These are phyloP conservation scores for Clytia hemisphaerica DNA, from an alignment of 30 jellyfish, hydroid and myxozoan genomes.

Conservation along the genomic window DNA sequence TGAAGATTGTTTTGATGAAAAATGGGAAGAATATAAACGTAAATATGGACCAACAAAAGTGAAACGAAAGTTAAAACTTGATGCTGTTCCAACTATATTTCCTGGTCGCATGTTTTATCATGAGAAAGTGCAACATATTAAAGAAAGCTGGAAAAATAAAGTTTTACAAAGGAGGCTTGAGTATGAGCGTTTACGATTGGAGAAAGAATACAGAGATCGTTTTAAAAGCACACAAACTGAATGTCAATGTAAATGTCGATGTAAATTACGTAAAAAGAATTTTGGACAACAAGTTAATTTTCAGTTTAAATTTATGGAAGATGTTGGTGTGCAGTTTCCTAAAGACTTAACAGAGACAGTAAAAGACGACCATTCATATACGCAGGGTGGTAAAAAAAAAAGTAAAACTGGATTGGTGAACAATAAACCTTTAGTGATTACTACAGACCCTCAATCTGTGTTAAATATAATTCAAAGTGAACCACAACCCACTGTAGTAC, in stretches of 20 bases:
- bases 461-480: too few relatives aligned
- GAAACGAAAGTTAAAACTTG: conserved; percentile 34
- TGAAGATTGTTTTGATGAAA: conserved; percentile 39
- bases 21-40: conserved; percentile 43
- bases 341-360: conserved; percentile 14
- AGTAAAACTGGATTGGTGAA: too few relatives aligned
- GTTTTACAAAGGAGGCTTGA: conserved; percentile 33
- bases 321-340: conserved; percentile 37
- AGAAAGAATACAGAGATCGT: conserved; percentile 29
- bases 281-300: conserved; percentile 38
- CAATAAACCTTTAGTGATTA: too few relatives aligned
- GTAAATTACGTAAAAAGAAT: conserved; percentile 17
- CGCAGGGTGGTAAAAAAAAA: too few relatives aligned
- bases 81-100: conserved; percentile 37
- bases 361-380: conserved; percentile 37
- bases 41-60: conserved; percentile 45
- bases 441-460: too few relatives aligned
- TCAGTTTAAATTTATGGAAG: conserved; percentile 32
- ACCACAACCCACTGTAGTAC: too few relatives aligned
- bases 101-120: conserved; percentile 37
- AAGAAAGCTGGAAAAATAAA: conserved; percentile 34
- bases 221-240: conserved; percentile 35
- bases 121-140: conserved; percentile 39
- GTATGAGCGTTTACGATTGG: conserved; percentile 25
- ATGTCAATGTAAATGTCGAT: conserved; percentile 31